Evolutionary conservation across 2,797 vertebrate species (phyloP), one percentile per base, ranked within the genome.

Genomic region (Syndactyla subalaris): DNA sequence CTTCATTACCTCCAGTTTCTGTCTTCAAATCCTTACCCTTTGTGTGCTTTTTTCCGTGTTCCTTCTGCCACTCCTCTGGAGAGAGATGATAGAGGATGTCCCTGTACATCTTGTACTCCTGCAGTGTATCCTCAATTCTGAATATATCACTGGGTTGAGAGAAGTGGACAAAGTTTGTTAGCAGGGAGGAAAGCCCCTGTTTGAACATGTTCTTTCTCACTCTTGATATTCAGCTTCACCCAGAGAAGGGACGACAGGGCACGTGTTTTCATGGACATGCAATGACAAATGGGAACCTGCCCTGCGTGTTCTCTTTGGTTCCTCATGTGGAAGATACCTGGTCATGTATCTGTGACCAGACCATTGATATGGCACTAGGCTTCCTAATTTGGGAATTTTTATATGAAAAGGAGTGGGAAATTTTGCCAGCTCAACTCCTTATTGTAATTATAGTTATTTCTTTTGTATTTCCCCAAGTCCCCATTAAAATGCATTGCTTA

Each of bases 81-180:
- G 99, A 99, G 38, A 99, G 88, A 72, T 98, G 98, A 54, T 98
- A 98, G 62, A 99, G 98, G 90, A 99, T 98, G 34, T 99, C 97
- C 92, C 98, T 98, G 97, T 99, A 99, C 80, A 89, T 89, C 62
- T 94, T 98, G 94, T 98, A 99, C 77, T 99, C 98, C 27, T 91
- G 93, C 88, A 99, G 95, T n/a, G 86, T 98, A 54, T 99, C 98
- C 94, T 98, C 98, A 6, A 97, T 95, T 74, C 96, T 98, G 78
- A 96, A 96, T 65, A 99, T 97, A 23, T 99, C 99, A 29, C 99
- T 99, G 45, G 14, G 30, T 52, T 61, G 43, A 77, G 45, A 87
- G 55, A 88, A 81, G 34, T 9, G 22, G 39, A 51, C 24, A 38
- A 38, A 68, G 43, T 16, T 62, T 59, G 36, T 94, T 45, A 93